phyloP scores from a whole-genome alignment of 92 coral and sea anemone genomes.

The Zoanthus solanderi region DNA sequence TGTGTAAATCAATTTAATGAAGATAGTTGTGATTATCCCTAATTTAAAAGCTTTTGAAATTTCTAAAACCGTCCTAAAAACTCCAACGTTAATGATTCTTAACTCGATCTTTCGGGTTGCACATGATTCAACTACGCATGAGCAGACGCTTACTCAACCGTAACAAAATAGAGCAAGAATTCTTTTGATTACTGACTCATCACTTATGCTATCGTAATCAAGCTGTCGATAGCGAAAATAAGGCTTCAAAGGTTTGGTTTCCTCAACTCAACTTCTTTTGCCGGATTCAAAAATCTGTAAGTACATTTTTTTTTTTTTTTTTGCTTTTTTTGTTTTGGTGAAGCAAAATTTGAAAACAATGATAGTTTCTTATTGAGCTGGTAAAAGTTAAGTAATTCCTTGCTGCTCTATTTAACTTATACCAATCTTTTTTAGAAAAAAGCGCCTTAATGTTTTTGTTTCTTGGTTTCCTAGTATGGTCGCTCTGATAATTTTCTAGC shows the following conservation, averaged over 20 bases:
- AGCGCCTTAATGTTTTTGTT: not conserved
- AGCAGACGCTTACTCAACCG: conserved; percentile 27
- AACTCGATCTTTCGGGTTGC: not conserved
- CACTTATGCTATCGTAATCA: conserved; percentile 28
- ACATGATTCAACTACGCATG: conserved; percentile 20
- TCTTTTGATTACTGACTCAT: conserved; percentile 16
- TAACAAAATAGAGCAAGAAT: not conserved
- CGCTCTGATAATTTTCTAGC: not conserved
- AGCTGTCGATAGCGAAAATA: not conserved
- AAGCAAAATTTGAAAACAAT: not conserved
- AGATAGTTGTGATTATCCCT: not conserved
- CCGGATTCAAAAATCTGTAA: conserved; percentile 14
- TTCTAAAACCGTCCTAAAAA: not conserved
- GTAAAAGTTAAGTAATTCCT: not conserved
- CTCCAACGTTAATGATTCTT: not conserved
- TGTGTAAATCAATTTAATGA: not conserved
- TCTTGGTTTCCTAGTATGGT: not conserved
- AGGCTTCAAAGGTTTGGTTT: not conserved
- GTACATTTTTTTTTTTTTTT: not conserved
- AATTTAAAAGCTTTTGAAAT: not conserved
- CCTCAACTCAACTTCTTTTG: not conserved
- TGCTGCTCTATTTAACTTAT: not conserved
- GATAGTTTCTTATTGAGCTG: not conserved
- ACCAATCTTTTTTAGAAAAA: not conserved
- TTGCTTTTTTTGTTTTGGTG: not conserved